phyloP scores from a whole-genome alignment of 2,797 vertebrate species.

The Bovichtus variegatus region DNA sequence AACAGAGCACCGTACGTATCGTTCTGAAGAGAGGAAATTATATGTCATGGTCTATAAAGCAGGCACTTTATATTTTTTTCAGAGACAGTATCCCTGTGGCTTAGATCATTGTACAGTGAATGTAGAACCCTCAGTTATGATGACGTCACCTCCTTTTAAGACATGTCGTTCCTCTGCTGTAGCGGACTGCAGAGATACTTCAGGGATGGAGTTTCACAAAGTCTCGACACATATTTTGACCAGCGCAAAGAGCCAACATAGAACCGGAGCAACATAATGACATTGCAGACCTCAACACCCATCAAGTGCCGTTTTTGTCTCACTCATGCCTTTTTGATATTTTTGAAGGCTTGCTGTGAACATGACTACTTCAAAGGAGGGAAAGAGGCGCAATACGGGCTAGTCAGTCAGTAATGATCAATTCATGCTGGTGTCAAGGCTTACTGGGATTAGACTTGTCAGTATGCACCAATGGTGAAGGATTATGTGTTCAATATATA shows the following conservation, averaged over 20 bases:
- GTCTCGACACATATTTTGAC: slow-evolving; percentile 27
- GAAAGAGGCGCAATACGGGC: background rate
- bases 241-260: slow-evolving; percentile 31
- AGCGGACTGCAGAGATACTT: slow-evolving; percentile 25
- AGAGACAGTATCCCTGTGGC: slow-evolving; percentile 64
- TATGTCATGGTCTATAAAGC: slow-evolving; percentile 79
- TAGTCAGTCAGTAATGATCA: slow-evolving; percentile 10
- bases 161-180: slow-evolving; percentile 29
- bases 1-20: slow-evolving; percentile 58
- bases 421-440: background rate
- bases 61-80: slow-evolving; percentile 68
- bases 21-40: slow-evolving; percentile 71
- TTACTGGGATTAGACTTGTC: background rate
- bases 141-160: slow-evolving; percentile 53
- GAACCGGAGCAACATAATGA: slow-evolving; percentile 23
- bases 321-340: background rate
- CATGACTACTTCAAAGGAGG: background rate
- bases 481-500: background rate
- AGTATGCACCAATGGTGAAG: background rate
- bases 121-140: slow-evolving; percentile 56
- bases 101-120: slow-evolving; percentile 58
- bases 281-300: slow-evolving; percentile 12
- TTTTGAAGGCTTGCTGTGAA: slow-evolving; percentile 21
- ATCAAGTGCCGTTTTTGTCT: slow-evolving; percentile 21
- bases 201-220: slow-evolving; percentile 30